phyloP scores from a whole-genome alignment of 2,113 vertebrate genomes.

The Oenanthe melanoleuca region DNA sequence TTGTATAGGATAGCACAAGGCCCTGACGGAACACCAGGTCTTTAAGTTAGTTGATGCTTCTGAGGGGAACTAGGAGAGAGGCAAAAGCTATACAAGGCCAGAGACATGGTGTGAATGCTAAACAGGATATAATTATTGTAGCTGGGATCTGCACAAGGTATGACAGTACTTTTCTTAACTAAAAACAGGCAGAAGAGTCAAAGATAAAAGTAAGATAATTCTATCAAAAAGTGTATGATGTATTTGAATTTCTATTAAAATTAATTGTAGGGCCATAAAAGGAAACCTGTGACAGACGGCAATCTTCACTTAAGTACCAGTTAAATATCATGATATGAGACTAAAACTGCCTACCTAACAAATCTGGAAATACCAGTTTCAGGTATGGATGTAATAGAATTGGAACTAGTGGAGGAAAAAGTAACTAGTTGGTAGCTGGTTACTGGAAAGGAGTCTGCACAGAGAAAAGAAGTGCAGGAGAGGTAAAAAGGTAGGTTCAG shows the following conservation, averaged over 20 bases:
- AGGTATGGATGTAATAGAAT: not conserved
- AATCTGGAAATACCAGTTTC: not conserved
- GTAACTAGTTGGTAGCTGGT: not conserved
- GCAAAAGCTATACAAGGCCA: not conserved
- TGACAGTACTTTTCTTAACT: not conserved
- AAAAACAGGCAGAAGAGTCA: not conserved
- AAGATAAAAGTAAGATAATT: not conserved
- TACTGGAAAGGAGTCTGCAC: not conserved
- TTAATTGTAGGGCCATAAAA: not conserved
- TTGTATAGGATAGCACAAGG: not conserved
- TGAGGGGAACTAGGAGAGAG: not conserved
- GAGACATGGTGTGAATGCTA: accelerated
- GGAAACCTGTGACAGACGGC: not conserved
- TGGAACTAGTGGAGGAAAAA: not conserved
- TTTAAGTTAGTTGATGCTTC: not conserved
- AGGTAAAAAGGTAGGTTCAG: not conserved
- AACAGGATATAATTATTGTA: not conserved
- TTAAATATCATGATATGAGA: not conserved
- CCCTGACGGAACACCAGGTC: not conserved
- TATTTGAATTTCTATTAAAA: not conserved
- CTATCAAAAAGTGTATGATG: not conserved
- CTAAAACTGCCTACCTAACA: not conserved
- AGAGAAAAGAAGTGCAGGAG: not conserved
- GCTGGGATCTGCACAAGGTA: not conserved
- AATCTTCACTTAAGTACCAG: no score